phyloP scores from a whole-genome alignment of 2,797 vertebrate species.

The Centropyge bicolor region DNA sequence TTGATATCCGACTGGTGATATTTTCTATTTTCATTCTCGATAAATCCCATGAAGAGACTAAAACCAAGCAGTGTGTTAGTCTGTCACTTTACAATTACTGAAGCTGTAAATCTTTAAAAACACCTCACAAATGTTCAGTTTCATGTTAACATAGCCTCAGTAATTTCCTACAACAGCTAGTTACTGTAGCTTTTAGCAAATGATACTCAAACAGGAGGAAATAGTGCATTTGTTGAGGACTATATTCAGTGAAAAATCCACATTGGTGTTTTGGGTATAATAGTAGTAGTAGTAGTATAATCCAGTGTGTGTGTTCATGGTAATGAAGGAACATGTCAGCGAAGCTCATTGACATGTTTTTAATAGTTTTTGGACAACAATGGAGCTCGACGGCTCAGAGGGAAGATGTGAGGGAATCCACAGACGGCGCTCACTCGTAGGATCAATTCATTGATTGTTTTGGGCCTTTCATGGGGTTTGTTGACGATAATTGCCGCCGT shows the following conservation, averaged over 20 bases:
- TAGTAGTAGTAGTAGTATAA: no score
- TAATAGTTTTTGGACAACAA: neutral
- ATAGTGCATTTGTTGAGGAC: neutral
- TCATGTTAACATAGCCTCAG: neutral
- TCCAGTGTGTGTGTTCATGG: neutral
- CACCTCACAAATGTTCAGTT: neutral
- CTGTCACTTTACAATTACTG: neutral
- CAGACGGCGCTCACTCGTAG: no score
- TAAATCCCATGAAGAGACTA: neutral
- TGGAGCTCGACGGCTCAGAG: neutral
- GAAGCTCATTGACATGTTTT: neutral
- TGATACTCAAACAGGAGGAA: neutral
- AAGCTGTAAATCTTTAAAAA: neutral
- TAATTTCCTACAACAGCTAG: neutral
- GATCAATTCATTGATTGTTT: slow-evolving; percentile 5
- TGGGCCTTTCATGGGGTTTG: neutral
- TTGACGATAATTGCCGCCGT: neutral
- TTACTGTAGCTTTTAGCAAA: no score
- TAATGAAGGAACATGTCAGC: neutral
- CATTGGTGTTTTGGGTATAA: neutral
- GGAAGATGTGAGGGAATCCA: neutral
- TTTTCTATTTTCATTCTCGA: neutral
- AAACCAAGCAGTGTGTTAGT: neutral
- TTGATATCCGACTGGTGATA: neutral
- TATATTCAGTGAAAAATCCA: neutral